Base-by-base conservation (phyloP, 2,797 vertebrate genomes). In the Enteromius afrohamiltoni region DNA sequence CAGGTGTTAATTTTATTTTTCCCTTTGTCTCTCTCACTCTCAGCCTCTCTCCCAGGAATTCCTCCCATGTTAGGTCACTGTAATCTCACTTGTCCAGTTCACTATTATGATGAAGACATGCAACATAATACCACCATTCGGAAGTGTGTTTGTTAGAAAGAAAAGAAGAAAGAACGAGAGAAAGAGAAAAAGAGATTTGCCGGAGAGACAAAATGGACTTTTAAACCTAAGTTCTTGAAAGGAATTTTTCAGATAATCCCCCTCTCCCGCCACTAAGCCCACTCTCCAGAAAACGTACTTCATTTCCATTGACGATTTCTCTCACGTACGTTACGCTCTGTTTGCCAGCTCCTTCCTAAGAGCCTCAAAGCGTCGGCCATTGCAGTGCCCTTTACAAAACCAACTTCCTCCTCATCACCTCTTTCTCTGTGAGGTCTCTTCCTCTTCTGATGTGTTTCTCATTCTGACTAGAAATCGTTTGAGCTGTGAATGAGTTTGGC, bases 1-100 rank as follows among this genome's bases (percentile, higher is more conserved):
- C 86, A 84, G 83, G 83, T 85, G 86, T 75, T 84, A 84, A 85
- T 73, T 86, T 85, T 75, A 84, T 84, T 78, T 69, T 74, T 70
- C 78, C 23, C 73, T 80, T 68, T 68, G 60, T 76, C 77, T 71
- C 58, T 64, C 78, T 76, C 78, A 23, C 71, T 77, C 78, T 80
- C 55, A 55, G 37, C 47, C 34, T 75, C 79, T 26, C 74, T 78
- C 84, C 69, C 76, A 82, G 79, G 86, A 84, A 87, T 87, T 87
- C 86, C 73, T 87, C 47, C 19, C 31, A 53, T 82, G 80, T 87
- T 80, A 87, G 86, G 79, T 87, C 83, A 87, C 75, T 76, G 75
- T 78, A 82, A 82, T 86, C 81, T 82, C 69, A 83, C 75, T 65
- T 77, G 67, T 83, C 74, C 74, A 78, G 75, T 62, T 71, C 51